These are phyloP conservation scores for Drosophila nigritarsus DNA, from an alignment of 2,888 invertebrate genomes.

Conservation along the genomic window DNA sequence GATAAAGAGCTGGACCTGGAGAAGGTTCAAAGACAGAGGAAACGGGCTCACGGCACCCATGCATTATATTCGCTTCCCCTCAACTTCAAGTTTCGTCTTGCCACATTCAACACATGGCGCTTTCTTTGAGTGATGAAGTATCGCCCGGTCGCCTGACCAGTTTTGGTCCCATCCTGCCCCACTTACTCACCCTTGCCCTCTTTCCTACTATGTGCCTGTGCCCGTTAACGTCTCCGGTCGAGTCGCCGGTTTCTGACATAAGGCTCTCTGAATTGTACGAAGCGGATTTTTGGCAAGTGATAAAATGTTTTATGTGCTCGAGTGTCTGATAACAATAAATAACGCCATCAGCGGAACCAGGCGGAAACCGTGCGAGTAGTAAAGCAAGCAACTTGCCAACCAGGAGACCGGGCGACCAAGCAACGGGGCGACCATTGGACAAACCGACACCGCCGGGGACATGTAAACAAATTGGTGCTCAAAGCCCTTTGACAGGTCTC, in stretches of 20 bases:
- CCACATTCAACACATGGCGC: conserved; percentile 63
- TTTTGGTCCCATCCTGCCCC: conserved; percentile 19
- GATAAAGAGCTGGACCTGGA: background rate
- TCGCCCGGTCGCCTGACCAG: conserved; percentile 26
- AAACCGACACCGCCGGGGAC: conserved; percentile 43
- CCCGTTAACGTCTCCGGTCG: conserved; percentile 25
- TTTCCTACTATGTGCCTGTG: conserved; percentile 3
- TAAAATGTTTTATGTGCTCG: conserved; percentile 78
- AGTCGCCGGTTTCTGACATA: conserved; percentile 51
- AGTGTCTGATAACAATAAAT: conserved; percentile 80
- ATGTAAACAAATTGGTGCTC: conserved; percentile 77
- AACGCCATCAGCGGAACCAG: conserved; percentile 70
- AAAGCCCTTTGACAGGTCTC: conserved; percentile 63
- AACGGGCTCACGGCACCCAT: conserved; percentile 52
- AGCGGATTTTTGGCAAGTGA: conserved; percentile 64
- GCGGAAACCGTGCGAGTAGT: conserved; percentile 29
- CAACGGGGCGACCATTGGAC: conserved; percentile 23
- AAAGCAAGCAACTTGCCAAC: conserved; percentile 1
- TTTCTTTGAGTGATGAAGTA: conserved; percentile 72
- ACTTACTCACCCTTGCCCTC: background rate
- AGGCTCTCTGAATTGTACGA: conserved; percentile 40
- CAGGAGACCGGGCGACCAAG: background rate
- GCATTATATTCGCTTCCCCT: conserved; percentile 75
- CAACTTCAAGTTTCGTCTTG: conserved; percentile 54
- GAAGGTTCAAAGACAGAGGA: conserved; percentile 3